These are phyloP conservation scores for Sebastes diploproa DNA, from an alignment of 2,797 vertebrate genomes.

Conservation along the genomic window DNA sequence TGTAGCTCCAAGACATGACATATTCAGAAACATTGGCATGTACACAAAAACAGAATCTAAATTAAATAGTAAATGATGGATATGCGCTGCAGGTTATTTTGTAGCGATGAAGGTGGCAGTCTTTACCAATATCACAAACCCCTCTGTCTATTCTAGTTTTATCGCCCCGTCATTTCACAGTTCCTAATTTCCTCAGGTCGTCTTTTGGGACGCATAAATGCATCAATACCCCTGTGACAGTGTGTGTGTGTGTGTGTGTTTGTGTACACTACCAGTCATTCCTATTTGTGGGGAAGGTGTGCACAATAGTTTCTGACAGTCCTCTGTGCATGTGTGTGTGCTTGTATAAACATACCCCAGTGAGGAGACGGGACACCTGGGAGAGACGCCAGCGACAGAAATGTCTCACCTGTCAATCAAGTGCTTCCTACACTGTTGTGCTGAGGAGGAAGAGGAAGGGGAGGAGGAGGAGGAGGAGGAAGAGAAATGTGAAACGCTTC, in stretches of 20 bases:
- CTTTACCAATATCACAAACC: background rate
- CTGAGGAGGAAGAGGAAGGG: slow-evolving; percentile 22
- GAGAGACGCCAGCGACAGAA: slow-evolving; percentile 66
- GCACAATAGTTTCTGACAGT: slow-evolving; percentile 15
- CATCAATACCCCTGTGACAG: slow-evolving; percentile 15
- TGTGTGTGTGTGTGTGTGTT: background rate
- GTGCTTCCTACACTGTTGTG: slow-evolving; percentile 22
- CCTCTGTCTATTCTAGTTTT: slow-evolving; percentile 23
- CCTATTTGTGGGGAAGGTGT: slow-evolving; percentile 2
- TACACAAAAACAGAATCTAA: background rate
- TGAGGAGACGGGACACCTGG: slow-evolving; percentile 63
- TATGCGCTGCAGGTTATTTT: background rate
- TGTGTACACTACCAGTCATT: background rate
- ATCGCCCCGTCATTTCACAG: slow-evolving; percentile 16
- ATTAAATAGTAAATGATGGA: background rate
- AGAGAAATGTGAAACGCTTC: slow-evolving; percentile 55
- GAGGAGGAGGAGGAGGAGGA: slow-evolving; percentile 31
- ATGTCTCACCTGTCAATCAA: slow-evolving; percentile 81
- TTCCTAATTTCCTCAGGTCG: slow-evolving; percentile 9
- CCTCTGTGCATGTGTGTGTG: background rate
- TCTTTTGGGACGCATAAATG: slow-evolving; percentile 46
- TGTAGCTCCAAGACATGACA: background rate
- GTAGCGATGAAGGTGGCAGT: background rate
- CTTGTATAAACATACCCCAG: slow-evolving; percentile 1
- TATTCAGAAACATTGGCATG: background rate